phyloP scores from a whole-genome alignment of 2,113 vertebrate species.

The Bubalus kerabau region DNA sequence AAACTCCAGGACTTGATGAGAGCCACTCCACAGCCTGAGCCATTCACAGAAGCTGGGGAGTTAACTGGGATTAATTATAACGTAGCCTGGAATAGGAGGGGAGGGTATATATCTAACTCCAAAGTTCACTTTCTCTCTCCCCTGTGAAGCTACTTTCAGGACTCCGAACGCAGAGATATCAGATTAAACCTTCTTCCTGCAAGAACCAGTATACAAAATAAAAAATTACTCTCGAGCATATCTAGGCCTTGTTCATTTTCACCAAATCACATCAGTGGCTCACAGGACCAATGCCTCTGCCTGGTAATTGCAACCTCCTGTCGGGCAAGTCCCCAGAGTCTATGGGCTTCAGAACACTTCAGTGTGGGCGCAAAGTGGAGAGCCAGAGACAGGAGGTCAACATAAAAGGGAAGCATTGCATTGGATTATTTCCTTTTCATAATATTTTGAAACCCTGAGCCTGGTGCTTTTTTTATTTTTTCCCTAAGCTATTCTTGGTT shows the following conservation, averaged over 20 bases:
- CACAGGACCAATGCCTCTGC: background rate
- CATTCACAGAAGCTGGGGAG: no score
- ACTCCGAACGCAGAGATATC: background rate
- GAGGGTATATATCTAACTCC: background rate
- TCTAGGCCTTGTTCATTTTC: background rate
- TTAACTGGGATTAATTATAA: background rate
- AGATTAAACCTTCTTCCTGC: background rate
- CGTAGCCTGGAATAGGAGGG: accelerated
- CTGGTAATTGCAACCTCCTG: background rate
- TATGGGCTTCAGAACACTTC: background rate
- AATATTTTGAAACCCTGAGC: conserved; percentile 62
- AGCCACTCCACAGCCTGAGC: background rate
- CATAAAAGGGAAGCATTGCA: conserved; percentile 25
- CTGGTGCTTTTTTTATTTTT: background rate
- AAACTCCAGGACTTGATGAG: background rate
- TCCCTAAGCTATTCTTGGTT: conserved; percentile 36
- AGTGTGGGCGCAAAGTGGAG: background rate
- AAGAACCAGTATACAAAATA: background rate
- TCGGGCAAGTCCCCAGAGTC: background rate
- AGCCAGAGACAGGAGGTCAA: background rate
- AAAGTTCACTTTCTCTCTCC: background rate
- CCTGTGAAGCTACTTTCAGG: background rate
- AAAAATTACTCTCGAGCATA: background rate
- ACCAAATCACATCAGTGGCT: background rate
- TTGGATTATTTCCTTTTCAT: conserved; percentile 55